phyloP scores from a whole-genome alignment of 2,888 invertebrate genomes.

The Germaria angustata region DNA sequence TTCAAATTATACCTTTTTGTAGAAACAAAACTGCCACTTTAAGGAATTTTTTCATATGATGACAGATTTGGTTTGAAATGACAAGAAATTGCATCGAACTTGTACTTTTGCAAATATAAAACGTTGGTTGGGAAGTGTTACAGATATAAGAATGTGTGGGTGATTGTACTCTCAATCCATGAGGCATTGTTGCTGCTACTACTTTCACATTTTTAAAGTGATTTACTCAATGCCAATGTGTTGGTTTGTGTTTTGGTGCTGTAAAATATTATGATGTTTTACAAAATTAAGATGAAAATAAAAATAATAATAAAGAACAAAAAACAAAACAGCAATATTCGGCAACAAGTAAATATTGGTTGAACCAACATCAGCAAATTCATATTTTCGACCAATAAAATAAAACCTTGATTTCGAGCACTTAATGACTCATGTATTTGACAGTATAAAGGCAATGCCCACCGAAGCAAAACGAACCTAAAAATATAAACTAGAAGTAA shows the following conservation, averaged over 20 bases:
- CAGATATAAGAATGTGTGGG: neutral
- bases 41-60: too few species aligned
- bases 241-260: neutral
- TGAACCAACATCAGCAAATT: neutral
- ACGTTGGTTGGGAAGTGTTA: neutral
- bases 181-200: neutral
- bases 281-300: too few species aligned
- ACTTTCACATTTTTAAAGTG: neutral
- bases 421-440: neutral
- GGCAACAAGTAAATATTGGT: neutral
- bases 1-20: too few species aligned
- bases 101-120: neutral
- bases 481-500: too few species aligned
- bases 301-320: neutral
- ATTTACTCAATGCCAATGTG: neutral
- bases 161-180: neutral
- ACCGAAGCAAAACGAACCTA: too few species aligned
- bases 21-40: too few species aligned
- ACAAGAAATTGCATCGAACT: too few species aligned
- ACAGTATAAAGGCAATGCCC: neutral
- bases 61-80: too few species aligned
- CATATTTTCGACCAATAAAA: neutral
- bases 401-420: neutral
- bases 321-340: conserved; percentile 2
- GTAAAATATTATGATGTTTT: neutral